These are phyloP conservation scores for Yponomeuta evonymella DNA, from an alignment of 2,888 invertebrate genomes.

Conservation along the genomic window DNA sequence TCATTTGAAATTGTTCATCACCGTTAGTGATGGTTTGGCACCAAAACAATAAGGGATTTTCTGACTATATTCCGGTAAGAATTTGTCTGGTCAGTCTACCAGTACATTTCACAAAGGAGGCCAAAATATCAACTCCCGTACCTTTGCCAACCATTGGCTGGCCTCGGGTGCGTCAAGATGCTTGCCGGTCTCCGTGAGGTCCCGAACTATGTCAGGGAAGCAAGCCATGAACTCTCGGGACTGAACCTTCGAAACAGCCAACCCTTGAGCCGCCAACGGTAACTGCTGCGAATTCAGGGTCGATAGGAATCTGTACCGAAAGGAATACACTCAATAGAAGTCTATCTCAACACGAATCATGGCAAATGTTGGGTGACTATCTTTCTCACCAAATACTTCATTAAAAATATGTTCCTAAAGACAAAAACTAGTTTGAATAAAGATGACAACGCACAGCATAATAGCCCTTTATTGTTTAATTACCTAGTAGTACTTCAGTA, in stretches of 20 bases:
- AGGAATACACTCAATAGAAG: not conserved
- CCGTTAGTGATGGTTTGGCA: too few relatives aligned
- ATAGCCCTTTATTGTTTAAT: too few relatives aligned
- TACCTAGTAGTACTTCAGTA: too few relatives aligned
- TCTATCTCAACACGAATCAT: too few relatives aligned
- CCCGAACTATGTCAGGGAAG: slow-evolving; percentile 91
- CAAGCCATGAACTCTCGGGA: slow-evolving; percentile 91
- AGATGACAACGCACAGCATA: too few relatives aligned
- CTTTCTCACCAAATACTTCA: too few relatives aligned
- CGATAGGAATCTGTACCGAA: slow-evolving; percentile 70
- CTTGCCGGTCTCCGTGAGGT: slow-evolving; percentile 85
- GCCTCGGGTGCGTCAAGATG: slow-evolving; percentile 86
- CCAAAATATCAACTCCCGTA: slow-evolving; percentile 38
- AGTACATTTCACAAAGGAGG: not conserved
- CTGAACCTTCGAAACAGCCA: slow-evolving; percentile 86
- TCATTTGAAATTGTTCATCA: too few relatives aligned
- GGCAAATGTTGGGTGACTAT: too few relatives aligned
- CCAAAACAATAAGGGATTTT: too few relatives aligned
- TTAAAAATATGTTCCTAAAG: too few relatives aligned
- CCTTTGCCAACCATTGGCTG: slow-evolving; percentile 87
- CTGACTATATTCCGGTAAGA: too few relatives aligned
- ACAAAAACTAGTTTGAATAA: too few relatives aligned
- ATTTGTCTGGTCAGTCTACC: not conserved
- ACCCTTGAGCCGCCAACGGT: slow-evolving; percentile 77
- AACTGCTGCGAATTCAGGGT: slow-evolving; percentile 78